Evolutionary conservation across 1,140 invertebrate species (phyloP), one percentile per base, ranked within the genome.

Genomic region (Atopsyche davidsoni): DNA sequence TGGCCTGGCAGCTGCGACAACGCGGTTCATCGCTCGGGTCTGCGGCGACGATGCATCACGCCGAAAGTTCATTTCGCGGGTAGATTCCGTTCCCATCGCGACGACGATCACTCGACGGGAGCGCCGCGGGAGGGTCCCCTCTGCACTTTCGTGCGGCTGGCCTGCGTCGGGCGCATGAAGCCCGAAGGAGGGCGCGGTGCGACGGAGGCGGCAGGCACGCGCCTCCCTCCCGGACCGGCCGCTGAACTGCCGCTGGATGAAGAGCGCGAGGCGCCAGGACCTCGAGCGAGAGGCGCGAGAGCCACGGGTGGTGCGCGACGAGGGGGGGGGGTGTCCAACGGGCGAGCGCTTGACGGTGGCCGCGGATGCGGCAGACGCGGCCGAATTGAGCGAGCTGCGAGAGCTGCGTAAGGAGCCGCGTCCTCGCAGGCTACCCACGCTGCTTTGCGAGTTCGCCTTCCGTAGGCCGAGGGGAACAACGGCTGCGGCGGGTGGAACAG

Each of bases 391-490:
- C 0, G 87, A 90, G 58, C 86, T 89, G 3, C 84, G 72, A 1
- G 88, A 91, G 55, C 86, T 87, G 1, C 85, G 75, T 7, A 92
- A 66, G 49, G 87, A 90, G 23, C 83, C 85, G 11, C 85, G 70
- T 10, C 56, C 54, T n/a, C 56, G 35, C 3, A 58, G 25, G 36
- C 56, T 58, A 4, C 56, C 56, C 16, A 58, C 56, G 31, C 56
- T 58, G 24, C 51, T 53, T 35, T 58, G 56, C 6, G 56, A 58
- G 42, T 58, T 51, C 4, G 51, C 56, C 39, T 58, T 58, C 6
- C 48, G 52, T 13, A 58, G 41, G 35, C 56, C 48, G 9, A 58
- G n/a, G 2, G 56, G 31, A n/a, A n/a, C n/a, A n/a, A 9, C 64
- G 62, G 17, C 62, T 64, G 35, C 72, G 70, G 66, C 73, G 67